Percentiles rank a stretch among this genome's conserved stretches.
Conservation (phyloP, 2,888 invertebrate genomes). For the Andrena bicolor region DNA sequence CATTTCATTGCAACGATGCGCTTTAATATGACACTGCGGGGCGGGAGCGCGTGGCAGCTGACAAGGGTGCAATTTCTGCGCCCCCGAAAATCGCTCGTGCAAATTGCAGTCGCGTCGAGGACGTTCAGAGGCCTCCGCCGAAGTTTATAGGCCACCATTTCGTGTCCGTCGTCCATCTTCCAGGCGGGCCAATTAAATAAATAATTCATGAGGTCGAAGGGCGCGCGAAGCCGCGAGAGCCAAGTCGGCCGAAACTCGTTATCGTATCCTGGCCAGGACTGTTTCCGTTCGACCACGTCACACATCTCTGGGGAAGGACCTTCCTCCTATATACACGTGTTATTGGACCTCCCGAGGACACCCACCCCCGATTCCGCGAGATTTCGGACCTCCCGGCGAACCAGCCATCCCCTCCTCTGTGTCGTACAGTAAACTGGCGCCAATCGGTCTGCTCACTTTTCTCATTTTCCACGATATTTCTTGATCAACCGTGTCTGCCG, state of each 20-base stretch:
- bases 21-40: too few relatives aligned
- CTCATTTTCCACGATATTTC: conserved; percentile 41
- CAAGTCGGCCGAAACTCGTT: conserved; percentile 46
- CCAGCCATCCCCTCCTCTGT: conserved; percentile 8
- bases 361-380: neutral
- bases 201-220: conserved; percentile 61
- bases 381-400: neutral
- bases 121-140: conserved; percentile 10
- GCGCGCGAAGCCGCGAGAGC: conserved; percentile 19
- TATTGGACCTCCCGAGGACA: conserved; percentile 12
- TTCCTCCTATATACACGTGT: conserved; percentile 10
- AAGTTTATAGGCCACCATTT: conserved; percentile 39
- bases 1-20: too few relatives aligned
- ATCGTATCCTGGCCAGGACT: conserved; percentile 38
- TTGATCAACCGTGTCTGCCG: conserved; percentile 39
- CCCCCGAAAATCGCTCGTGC: neutral
- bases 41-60: too few relatives aligned
- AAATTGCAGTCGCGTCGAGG: conserved; percentile 31
- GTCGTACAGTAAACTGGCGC: conserved; percentile 12
- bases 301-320: neutral
- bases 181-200: conserved; percentile 53
- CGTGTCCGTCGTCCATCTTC: conserved; percentile 41
- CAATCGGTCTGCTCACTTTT: conserved; percentile 43
- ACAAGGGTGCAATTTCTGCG: too few relatives aligned
- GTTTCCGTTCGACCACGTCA: conserved; percentile 47